Conservation (phyloP, 2,888 invertebrate species). For the Leptogaster cylindrica region DNA sequence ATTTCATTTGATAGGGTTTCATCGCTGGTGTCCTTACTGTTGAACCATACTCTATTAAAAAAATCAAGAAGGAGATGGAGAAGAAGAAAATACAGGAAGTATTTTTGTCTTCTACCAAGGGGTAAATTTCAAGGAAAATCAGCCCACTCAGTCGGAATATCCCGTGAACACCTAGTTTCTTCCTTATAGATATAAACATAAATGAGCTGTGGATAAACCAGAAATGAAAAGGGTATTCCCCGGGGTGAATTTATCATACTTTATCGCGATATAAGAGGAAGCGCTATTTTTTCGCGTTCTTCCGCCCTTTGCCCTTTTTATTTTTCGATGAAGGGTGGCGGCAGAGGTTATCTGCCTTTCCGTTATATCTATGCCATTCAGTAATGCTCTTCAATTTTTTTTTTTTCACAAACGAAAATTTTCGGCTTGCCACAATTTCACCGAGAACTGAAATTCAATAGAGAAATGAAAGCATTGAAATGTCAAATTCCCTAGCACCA, state of each 20-base stretch:
- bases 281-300: slow-evolving; percentile 8
- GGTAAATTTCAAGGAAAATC: too few species aligned
- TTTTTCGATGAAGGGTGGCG: too few species aligned
- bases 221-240: slow-evolving; percentile 31
- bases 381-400: background rate
- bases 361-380: background rate
- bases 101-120: too few species aligned
- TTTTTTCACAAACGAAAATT: slow-evolving; percentile 10
- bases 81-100: too few species aligned
- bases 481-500: too few species aligned
- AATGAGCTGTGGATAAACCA: slow-evolving; percentile 19
- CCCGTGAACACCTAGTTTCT: background rate
- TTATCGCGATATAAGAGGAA: slow-evolving; percentile 30
- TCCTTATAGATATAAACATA: slow-evolving; percentile 1
- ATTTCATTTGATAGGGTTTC: slow-evolving; percentile 18
- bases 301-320: background rate
- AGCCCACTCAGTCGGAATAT: background rate
- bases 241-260: slow-evolving; percentile 29
- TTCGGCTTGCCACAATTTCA: slow-evolving; percentile 5
- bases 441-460: slow-evolving; percentile 13
- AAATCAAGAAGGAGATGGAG: too few species aligned
- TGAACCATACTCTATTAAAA: slow-evolving; percentile 6
- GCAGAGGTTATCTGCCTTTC: slow-evolving; percentile 9
- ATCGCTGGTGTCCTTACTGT: background rate
- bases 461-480: too few species aligned